Conservation (phyloP, 2,113 vertebrate species). For the Fulmarus glacialis region DNA sequence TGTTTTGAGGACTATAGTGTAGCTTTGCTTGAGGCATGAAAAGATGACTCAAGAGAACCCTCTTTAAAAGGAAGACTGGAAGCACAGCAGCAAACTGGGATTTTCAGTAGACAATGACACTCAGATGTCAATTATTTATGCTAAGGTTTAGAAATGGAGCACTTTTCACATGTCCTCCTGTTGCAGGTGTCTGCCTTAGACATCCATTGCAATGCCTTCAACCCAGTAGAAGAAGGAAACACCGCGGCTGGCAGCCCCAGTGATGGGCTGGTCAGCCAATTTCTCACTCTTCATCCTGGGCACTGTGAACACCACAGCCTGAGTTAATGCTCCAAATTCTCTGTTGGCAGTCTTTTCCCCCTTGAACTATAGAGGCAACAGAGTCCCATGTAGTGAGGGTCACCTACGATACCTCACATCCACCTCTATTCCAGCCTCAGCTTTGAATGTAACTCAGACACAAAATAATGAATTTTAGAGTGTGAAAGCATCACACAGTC, state of each 20-base stretch:
- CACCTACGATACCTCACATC: neutral
- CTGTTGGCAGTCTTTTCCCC: neutral
- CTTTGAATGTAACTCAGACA: neutral
- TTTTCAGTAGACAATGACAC: neutral
- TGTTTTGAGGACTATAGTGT: neutral
- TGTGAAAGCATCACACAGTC: neutral
- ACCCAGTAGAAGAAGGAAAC: neutral
- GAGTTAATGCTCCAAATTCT: neutral
- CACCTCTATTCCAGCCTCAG: neutral
- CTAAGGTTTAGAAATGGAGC: neutral
- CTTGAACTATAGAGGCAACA: neutral
- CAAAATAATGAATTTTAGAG: neutral
- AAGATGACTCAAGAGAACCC: neutral
- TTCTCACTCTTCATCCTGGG: neutral
- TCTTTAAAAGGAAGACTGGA: neutral
- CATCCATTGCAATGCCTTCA: neutral
- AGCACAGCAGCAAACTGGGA: neutral
- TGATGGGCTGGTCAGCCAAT: neutral
- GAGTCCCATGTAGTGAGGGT: neutral
- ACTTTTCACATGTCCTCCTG: neutral
- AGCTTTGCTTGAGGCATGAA: neutral
- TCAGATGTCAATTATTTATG: neutral
- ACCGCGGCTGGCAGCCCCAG: fast-evolving
- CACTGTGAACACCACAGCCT: neutral
- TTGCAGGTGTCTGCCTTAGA: neutral